phyloP scores from a whole-genome alignment of 2,797 vertebrate species.

The Chloroceryle amazona region DNA sequence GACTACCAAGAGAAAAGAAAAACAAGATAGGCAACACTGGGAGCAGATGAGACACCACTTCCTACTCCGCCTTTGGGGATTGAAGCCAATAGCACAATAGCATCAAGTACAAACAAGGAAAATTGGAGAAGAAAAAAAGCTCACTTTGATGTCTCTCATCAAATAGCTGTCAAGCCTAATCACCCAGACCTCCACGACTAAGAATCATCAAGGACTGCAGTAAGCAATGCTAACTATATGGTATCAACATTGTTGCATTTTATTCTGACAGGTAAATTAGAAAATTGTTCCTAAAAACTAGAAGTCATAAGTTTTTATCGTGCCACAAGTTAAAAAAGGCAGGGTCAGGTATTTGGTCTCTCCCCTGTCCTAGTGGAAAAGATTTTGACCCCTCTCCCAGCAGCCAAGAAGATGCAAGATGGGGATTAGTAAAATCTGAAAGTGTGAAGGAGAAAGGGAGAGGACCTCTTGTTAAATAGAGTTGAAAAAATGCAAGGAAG shows the following conservation, averaged over 20 bases:
- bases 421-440: neutral
- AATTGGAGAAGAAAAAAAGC: neutral
- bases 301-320: neutral
- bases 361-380: neutral
- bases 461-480: neutral
- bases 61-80: neutral
- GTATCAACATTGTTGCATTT: neutral
- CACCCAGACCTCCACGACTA: neutral
- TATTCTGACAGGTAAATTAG: neutral
- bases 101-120: neutral
- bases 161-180: neutral
- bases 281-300: neutral
- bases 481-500: neutral
- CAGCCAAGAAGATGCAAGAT: neutral
- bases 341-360: neutral
- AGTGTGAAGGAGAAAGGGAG: neutral
- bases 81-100: neutral
- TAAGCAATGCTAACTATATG: neutral
- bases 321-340: neutral
- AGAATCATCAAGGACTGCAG: neutral
- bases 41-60: neutral
- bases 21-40: neutral
- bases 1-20: neutral
- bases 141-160: neutral
- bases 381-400: neutral